phyloP scores from a whole-genome alignment of 2,888 invertebrate genomes.

The Hirtodrosophila cameraria region DNA sequence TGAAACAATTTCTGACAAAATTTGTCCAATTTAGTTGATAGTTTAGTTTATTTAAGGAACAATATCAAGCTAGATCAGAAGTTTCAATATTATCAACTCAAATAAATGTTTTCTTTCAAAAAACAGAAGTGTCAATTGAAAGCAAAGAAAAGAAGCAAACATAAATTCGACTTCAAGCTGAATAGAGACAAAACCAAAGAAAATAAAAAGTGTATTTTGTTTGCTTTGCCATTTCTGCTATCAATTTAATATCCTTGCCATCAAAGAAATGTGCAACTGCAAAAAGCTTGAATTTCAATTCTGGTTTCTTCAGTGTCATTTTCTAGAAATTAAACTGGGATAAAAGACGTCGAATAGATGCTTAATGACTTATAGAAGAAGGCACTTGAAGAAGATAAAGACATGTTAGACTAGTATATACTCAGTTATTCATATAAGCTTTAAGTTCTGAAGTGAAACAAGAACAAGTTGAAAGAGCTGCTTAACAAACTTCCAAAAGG shows the following conservation, averaged over 20 bases:
- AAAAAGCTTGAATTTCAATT: slow-evolving; percentile 26
- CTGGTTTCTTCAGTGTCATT: slow-evolving; percentile 27
- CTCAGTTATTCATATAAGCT: neutral
- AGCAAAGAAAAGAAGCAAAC: neutral
- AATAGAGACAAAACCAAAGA: neutral
- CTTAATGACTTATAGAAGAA: slow-evolving; percentile 42
- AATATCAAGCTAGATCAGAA: too few relatives aligned
- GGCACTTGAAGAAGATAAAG: slow-evolving; percentile 3
- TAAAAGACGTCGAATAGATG: neutral
- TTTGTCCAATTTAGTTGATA: too few relatives aligned
- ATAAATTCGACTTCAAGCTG: slow-evolving; percentile 12
- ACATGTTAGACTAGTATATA: slow-evolving; percentile 17
- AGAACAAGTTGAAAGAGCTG: too few relatives aligned
- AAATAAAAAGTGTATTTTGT: slow-evolving; percentile 9
- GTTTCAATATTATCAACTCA: too few relatives aligned
- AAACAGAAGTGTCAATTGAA: too few relatives aligned
- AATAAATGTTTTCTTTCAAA: too few relatives aligned
- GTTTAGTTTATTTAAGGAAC: too few relatives aligned
- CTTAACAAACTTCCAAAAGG: too few relatives aligned
- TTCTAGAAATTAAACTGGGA: slow-evolving; percentile 54
- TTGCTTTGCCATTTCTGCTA: slow-evolving; percentile 18
- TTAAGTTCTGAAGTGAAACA: too few relatives aligned
- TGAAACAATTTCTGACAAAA: too few relatives aligned
- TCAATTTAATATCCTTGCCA: neutral
- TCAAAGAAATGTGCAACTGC: slow-evolving; percentile 7